Evolutionary conservation across 2,888 invertebrate genomes (phyloP).

Genomic region (Cacoxenus indagator): DNA sequence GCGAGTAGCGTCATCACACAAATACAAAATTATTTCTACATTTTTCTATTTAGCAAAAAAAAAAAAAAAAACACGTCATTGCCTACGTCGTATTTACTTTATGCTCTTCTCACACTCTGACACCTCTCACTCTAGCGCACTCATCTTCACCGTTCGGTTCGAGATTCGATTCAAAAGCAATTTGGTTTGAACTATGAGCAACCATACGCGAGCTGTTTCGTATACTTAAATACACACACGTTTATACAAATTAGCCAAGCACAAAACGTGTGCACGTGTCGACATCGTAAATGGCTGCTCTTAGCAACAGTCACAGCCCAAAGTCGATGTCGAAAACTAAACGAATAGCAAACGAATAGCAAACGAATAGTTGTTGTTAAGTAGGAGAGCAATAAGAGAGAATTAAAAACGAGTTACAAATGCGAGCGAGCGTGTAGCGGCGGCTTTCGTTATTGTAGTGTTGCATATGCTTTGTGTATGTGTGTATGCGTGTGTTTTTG

Average conservation of each 20-base stretch:
- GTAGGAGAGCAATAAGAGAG: background rate
- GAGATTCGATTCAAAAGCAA: too few species aligned
- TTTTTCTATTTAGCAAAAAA: background rate
- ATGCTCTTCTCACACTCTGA: background rate
- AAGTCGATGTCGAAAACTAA: background rate
- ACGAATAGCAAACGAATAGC: background rate
- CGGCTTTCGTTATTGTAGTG: background rate
- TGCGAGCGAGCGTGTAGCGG: slow-evolving; percentile 14
- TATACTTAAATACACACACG: background rate
- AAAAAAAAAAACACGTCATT: background rate
- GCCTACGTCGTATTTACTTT: background rate
- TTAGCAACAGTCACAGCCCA: slow-evolving; percentile 38
- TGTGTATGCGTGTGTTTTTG: slow-evolving; percentile 12
- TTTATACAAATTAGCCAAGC: slow-evolving; percentile 17
- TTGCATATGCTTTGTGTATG: background rate
- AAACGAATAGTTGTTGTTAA: background rate
- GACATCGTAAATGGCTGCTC: slow-evolving; percentile 24
- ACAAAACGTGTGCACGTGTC: slow-evolving; percentile 53
- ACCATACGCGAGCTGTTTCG: too few species aligned
- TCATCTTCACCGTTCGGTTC: too few species aligned
- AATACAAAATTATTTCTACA: slow-evolving; percentile 6
- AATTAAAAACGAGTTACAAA: slow-evolving; percentile 33
- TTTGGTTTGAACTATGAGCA: too few species aligned
- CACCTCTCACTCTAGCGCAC: too few species aligned
- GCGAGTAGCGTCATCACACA: background rate